Base-by-base conservation (phyloP, 2,113 vertebrate genomes). In the Garra rufa region DNA sequence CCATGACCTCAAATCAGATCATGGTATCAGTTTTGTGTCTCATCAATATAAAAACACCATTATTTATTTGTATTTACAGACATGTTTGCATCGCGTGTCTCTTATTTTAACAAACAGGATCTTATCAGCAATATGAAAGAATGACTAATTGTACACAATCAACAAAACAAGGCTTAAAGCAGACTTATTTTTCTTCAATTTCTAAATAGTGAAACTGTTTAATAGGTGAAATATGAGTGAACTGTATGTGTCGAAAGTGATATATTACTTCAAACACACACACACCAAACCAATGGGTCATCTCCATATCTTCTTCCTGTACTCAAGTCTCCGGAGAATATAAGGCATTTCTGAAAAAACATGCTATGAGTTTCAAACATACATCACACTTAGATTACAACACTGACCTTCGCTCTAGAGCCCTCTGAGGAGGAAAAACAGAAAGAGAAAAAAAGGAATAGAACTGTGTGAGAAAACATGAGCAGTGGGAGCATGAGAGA, bases 401-500 rank as follows among this genome's bases (percentile, higher is more conserved):
- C 88, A 89, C 88, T 90, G 84, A 89, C 88, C 87, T 90, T 86
- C 67, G 77, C 81, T 87, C 71, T 87, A 76, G 78, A 41, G 76
- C 84, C 88, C 83, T 88, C 80, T 87, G 85, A 87, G n/a, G 44
- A 84, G 67, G 43, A 75, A 83, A 82, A 78, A 80, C 75, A 85
- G 55, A 85, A 41, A 76, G 59, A 71, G 76, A 74, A 79, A 67
- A 70, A 77, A 28, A 59, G 78, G 28, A 55, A 70, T n/a, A 70
- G 44, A 38, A 82, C 8, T 21, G 13, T 34, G 52, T 85, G 52
- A 57, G 71, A 67, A 75, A 63, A 82, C 52, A 55, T 71, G 57
- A 28, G 13, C 24, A 75, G 21, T 57, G 48, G 76, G 55, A 76
- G 28, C 67, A 13, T 82, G 69, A 41, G 73, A 89, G 74, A 85